phyloP scores from a whole-genome alignment of 2,113 vertebrate genomes.

The Lamprotornis superbus region DNA sequence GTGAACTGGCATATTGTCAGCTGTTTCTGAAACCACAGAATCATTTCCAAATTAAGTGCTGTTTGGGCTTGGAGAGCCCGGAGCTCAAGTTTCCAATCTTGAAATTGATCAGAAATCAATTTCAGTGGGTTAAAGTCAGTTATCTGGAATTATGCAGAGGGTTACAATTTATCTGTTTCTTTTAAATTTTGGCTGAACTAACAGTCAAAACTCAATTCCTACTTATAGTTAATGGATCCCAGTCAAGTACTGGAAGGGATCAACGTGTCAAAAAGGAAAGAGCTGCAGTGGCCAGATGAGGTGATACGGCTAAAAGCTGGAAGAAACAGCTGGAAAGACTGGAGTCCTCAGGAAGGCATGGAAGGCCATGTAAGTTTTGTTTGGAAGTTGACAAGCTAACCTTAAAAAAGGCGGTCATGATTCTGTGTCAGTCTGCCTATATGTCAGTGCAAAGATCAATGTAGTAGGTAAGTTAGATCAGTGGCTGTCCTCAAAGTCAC shows the following conservation, averaged over 20 bases:
- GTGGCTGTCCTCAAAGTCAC: neutral
- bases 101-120: neutral
- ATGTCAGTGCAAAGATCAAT: neutral
- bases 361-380: conserved; percentile 93
- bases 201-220: conserved; percentile 55
- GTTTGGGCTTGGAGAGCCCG: neutral
- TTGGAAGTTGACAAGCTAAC: neutral
- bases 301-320: conserved; percentile 91
- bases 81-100: neutral
- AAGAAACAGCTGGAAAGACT: conserved; percentile 97
- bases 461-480: neutral
- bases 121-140: neutral
- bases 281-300: conserved; percentile 98
- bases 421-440: neutral
- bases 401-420: neutral
- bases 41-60: neutral
- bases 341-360: conserved; percentile 98
- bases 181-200: conserved; percentile 41
- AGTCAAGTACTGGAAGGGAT: conserved; percentile 93
- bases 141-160: neutral
- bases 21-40: neutral
- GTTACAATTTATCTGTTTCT: neutral
- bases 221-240: conserved; percentile 79
- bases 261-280: conserved; percentile 94
- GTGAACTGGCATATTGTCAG: neutral